Conservation (phyloP, 2,888 invertebrate species). For the Dascillus cervinus region DNA sequence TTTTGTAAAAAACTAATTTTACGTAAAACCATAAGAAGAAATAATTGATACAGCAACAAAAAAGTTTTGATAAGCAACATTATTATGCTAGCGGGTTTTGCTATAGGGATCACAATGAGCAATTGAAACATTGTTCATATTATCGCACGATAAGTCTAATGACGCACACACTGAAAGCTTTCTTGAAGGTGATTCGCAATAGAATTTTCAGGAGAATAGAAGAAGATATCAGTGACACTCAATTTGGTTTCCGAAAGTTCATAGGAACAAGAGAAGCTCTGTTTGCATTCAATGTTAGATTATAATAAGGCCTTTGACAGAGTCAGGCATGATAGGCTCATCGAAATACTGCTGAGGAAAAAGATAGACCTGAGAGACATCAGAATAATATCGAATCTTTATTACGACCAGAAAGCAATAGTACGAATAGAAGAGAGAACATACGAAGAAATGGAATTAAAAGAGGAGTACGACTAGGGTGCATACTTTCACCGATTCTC, state of each 20-base stretch:
- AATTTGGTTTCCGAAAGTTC: constrained; percentile 16
- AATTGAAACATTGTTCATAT: too few relatives aligned
- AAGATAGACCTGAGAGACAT: constrained; percentile 1
- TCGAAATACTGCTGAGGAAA: constrained; percentile 1
- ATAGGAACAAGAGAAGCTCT: constrained; percentile 9
- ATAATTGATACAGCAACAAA: too few relatives aligned
- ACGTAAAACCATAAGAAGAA: too few relatives aligned
- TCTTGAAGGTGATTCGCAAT: constrained; percentile 12
- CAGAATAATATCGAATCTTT: constrained; percentile 2
- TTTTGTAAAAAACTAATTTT: too few relatives aligned
- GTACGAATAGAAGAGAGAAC: constrained; percentile 3
- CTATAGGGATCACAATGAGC: too few relatives aligned
- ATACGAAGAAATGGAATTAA: constrained; percentile 5
- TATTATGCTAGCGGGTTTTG: too few relatives aligned
- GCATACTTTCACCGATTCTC: constrained; percentile 1
- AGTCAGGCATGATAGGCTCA: not conserved
- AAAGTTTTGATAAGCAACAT: too few relatives aligned
- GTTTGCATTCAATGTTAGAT: constrained; percentile 6
- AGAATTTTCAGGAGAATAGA: constrained; percentile 8
- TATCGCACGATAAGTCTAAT: too few relatives aligned
- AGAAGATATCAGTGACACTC: constrained; percentile 10
- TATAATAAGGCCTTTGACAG: not conserved
- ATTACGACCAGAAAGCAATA: constrained; percentile 2
- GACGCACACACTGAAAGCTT: constrained; percentile 12
- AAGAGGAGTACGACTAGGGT: constrained; percentile 5